phyloP scores from a whole-genome alignment of 2,797 vertebrate species.

The Enteromius radiatus region DNA sequence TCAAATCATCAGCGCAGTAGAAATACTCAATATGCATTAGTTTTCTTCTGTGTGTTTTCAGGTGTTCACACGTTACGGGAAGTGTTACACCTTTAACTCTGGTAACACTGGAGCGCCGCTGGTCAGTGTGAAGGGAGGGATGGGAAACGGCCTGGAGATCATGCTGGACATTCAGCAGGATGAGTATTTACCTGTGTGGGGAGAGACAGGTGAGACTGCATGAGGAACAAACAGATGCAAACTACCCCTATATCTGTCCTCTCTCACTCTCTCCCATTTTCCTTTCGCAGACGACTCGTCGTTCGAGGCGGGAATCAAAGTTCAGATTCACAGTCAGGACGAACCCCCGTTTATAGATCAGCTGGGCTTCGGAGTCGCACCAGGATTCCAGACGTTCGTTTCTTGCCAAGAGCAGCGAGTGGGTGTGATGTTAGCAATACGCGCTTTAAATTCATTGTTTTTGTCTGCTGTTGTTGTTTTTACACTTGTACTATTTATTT shows the following conservation, averaged over 20 bases:
- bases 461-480: slow-evolving; percentile 65
- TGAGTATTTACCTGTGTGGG: slow-evolving; percentile 96
- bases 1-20: neutral
- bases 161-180: slow-evolving; percentile 99
- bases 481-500: slow-evolving; percentile 56
- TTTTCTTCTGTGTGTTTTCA: slow-evolving; percentile 66
- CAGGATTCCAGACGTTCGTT: slow-evolving; percentile 83
- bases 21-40: neutral
- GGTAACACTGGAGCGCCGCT: slow-evolving; percentile 83
- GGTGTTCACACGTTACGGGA: slow-evolving; percentile 96
- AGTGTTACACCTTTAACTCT: slow-evolving; percentile 97
- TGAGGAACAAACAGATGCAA: neutral
- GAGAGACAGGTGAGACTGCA: slow-evolving; percentile 86
- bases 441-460: neutral
- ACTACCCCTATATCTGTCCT: neutral
- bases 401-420: slow-evolving; percentile 84
- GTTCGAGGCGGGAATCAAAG: slow-evolving; percentile 96
- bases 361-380: slow-evolving; percentile 88
- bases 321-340: slow-evolving; percentile 97
- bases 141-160: slow-evolving; percentile 95
- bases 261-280: neutral
- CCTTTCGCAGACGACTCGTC: slow-evolving; percentile 88
- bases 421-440: slow-evolving; percentile 38
- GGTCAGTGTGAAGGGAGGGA: slow-evolving; percentile 94
- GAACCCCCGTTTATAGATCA: slow-evolving; percentile 97